phyloP scores from a whole-genome alignment of 2,113 vertebrate species.

The Bubo bubo region DNA sequence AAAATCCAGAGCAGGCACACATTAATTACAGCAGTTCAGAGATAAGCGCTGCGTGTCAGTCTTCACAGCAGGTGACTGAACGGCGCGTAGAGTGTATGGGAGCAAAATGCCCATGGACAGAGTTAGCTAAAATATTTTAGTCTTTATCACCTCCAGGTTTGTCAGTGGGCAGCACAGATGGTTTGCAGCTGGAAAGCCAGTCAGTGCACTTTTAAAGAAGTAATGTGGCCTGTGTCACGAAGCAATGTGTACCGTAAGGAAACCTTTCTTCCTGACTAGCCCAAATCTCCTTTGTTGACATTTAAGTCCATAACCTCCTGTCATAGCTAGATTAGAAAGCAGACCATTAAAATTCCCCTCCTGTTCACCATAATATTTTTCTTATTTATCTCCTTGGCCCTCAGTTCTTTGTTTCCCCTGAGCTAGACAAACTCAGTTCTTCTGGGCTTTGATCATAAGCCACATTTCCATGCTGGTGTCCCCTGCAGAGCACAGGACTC shows the following conservation, averaged over 20 bases:
- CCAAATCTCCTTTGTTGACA: not conserved
- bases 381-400: not conserved
- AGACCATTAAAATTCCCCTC: not conserved
- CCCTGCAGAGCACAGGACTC: not conserved
- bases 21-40: slow-evolving; percentile 14
- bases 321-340: not conserved
- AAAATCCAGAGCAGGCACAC: slow-evolving; percentile 13
- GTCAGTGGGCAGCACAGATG: slow-evolving; percentile 9
- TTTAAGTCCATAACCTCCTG: not conserved
- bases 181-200: slow-evolving; percentile 15
- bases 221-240: not conserved
- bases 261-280: not conserved
- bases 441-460: not conserved
- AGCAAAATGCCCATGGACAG: not conserved
- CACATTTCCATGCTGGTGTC: not conserved
- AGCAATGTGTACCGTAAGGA: not conserved
- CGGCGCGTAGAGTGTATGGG: rapidly evolving
- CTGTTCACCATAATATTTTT: not conserved
- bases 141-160: not conserved
- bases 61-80: not conserved
- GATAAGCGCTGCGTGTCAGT: not conserved
- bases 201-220: not conserved
- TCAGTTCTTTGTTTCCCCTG: not conserved
- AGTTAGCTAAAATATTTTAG: not conserved
- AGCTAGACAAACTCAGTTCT: not conserved